Evolutionary conservation across 2,113 vertebrate species (phyloP), one percentile per base, ranked within the genome.

Genomic region (Girardinichthys multiradiatus): DNA sequence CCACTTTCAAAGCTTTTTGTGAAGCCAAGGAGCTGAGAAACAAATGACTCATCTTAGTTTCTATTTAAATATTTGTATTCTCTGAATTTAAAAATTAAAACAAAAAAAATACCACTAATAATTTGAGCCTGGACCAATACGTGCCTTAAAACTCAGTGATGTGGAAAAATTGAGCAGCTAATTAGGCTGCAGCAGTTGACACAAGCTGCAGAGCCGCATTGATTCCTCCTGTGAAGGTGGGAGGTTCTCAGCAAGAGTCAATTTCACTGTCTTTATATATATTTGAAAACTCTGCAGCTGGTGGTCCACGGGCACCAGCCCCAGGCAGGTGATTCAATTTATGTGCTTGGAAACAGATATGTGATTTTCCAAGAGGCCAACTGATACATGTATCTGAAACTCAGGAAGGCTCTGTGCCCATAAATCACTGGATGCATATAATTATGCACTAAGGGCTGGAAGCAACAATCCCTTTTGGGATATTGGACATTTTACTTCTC

Each of bases 401-500:
- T 28, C 60, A 28, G 62, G 76, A 72, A 77, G 77, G 26, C 35
- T 63, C 17, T 57, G 61, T 69, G 59, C 70, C 75, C 77, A 35
- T 86, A 88, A 86, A 86, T 88, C 82, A 84, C 74, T 27, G 62
- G 69, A 84, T 80, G 83, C 73, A 86, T 83, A 76, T 59, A 77
- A 84, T 90, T 77, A 87, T 74, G 64, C 59, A 35, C 72, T 62
- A 27, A 73, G 42, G 26, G 57, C 78, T 79, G 82, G 71, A 74
- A 81, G 60, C 68, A 69, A 83, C 74, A 57, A 62, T 71, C 60
- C 37, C 83, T 72, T 74, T 71, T 58, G 84, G 69, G 78, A 85
- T 70, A 74, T 29, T 64, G 68, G 77, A 76, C 59, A 63, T 70
- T 77, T 67, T 62, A 62, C 57, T 72, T 68, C 45, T 48, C 33